Evolutionary conservation across 2,113 vertebrate species (phyloP), one percentile per base, ranked within the genome.

Genomic region (Salvelinus sp.): DNA sequence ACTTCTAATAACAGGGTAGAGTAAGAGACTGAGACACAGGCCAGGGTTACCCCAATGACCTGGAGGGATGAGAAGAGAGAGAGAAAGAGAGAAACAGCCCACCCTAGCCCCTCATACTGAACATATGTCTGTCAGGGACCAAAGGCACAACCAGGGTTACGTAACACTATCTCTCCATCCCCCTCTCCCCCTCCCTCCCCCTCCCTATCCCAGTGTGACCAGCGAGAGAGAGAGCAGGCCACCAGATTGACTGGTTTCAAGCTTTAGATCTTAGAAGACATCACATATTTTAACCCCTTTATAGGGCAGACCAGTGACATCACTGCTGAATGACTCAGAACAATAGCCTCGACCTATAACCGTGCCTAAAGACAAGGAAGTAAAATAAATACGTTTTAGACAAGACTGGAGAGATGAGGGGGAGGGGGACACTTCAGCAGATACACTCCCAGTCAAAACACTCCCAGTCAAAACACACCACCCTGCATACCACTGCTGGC

Each of bases 1-100:
- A 90, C 90, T 89, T 92, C 89, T 89, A 91, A 92, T 91, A 88
- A 88, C 86, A 92, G 91, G 88, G 88, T 92, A 90, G 80, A 80
- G 81, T 88, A 88, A 88, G 79, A 18, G 77, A 88, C 78, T 23
- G 47, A 83, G 79, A 83, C 86, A 58, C 75, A 72, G 89, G 88
- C 91, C 91, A 90, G 82, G 88, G 86, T 90, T 90, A 88, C 89
- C 85, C 77, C 87, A 78, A 88, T 79, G 87, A 90, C 89, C 89
- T 87, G 62, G 57, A 25, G 73, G n/a, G 33, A 69, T 9, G 9
- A 9, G 70, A n/a, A 14, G 57, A 5, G 58, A 23, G 20, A 22
- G 3, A 22, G 0, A 22, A 6, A 14, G 57, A 5, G 58, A 23
- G 20, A 22, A 16, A 22, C 7, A 23, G n/a, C 18, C 6, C 18